A percentile compares a stretch with the other conserved stretches of the same genome.
These are phyloP conservation scores for Pogonomyrmex barbatus DNA, from an alignment of 1,140 invertebrate species.

Conservation along the genomic window DNA sequence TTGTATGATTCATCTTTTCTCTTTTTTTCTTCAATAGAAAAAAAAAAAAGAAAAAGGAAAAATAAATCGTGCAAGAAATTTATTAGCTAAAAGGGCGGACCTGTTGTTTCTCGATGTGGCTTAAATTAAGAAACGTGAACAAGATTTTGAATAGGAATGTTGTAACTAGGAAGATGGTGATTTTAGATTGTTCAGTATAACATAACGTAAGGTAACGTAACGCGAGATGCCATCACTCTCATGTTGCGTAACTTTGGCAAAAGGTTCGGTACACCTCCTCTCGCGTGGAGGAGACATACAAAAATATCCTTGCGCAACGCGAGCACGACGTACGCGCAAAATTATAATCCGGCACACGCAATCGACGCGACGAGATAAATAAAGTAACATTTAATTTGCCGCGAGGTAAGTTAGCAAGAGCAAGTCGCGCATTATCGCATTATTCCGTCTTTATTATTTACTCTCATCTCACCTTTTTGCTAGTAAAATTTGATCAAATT, in stretches of 20 bases:
- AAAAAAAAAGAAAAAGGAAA: too few species aligned
- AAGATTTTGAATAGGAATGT: slow-evolving; percentile 8
- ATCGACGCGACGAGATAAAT: slow-evolving; percentile 5
- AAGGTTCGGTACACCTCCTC: slow-evolving; percentile 49
- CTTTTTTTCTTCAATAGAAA: too few species aligned
- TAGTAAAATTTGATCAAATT: neutral
- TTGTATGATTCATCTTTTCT: too few species aligned
- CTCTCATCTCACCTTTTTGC: neutral
- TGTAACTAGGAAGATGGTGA: slow-evolving; percentile 13
- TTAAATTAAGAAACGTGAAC: neutral
- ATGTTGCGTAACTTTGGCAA: slow-evolving; percentile 55
- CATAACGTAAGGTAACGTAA: slow-evolving; percentile 24
- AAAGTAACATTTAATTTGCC: slow-evolving; percentile 30
- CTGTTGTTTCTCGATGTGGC: neutral
- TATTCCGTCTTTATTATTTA: slow-evolving; percentile 43
- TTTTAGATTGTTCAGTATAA: slow-evolving; percentile 44
- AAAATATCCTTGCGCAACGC: slow-evolving; percentile 55
- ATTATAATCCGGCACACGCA: slow-evolving; percentile 42
- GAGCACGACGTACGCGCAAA: slow-evolving; percentile 37
- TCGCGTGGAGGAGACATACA: slow-evolving; percentile 18
- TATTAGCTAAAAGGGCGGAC: neutral
- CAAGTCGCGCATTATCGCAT: neutral
- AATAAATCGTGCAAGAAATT: too few species aligned
- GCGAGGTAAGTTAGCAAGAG: neutral
- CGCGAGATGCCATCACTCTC: slow-evolving; percentile 28